These are phyloP conservation scores for Agonum fuliginosum DNA, from an alignment of 2,888 invertebrate species.

Conservation along the genomic window DNA sequence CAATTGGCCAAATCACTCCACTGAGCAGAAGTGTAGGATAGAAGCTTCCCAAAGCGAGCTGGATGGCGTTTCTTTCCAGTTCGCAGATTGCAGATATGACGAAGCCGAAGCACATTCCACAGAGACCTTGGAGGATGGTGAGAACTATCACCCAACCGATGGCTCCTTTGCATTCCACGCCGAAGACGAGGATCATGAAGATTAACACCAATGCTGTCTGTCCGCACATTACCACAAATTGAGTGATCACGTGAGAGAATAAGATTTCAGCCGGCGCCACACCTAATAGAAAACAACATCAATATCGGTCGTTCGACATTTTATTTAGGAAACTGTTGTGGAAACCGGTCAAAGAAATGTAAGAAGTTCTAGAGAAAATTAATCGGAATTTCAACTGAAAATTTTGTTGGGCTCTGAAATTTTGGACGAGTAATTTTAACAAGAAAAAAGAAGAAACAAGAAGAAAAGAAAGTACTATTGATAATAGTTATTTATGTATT, in stretches of 20 bases:
- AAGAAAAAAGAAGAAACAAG: too few relatives aligned
- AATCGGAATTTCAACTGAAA: too few relatives aligned
- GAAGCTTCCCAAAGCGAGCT: constrained; percentile 93
- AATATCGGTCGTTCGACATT: too few relatives aligned
- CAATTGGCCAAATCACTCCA: constrained; percentile 97
- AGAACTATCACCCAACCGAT: constrained; percentile 88
- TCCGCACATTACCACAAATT: constrained; percentile 96
- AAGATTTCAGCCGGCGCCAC: constrained; percentile 94
- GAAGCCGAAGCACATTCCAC: constrained; percentile 98
- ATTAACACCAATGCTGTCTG: constrained; percentile 93
- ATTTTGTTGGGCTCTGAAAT: too few relatives aligned
- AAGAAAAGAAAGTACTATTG: too few relatives aligned
- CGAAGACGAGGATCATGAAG: constrained; percentile 93
- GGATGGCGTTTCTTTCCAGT: constrained; percentile 93
- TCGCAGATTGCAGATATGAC: constrained; percentile 95
- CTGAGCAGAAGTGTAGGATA: constrained; percentile 94
- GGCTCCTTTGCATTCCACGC: constrained; percentile 92
- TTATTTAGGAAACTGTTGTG: too few relatives aligned
- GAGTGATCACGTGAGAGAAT: constrained; percentile 94
- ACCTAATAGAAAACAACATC: constrained; percentile 73
- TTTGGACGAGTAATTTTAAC: too few relatives aligned
- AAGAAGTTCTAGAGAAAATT: too few relatives aligned
- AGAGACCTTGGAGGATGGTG: constrained; percentile 92
- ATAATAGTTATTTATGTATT: too few relatives aligned
- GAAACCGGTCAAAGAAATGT: too few relatives aligned